Evolutionary conservation across 2,113 vertebrate genomes (phyloP), one percentile per base, ranked within the genome.

Genomic region (Murina feae): DNA sequence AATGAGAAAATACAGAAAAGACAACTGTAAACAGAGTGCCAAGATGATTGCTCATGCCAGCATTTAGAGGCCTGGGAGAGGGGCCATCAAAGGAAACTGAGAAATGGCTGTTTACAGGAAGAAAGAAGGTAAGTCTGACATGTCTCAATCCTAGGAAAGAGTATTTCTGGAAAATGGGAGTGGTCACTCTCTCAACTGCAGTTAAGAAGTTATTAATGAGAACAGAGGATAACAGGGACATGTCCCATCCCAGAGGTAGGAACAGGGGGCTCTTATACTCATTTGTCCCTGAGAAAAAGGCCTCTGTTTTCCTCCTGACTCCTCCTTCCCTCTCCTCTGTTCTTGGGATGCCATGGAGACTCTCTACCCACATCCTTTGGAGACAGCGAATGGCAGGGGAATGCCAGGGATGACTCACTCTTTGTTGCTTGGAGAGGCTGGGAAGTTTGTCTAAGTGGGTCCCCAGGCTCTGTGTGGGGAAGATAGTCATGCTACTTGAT

Each of bases 391-490:
- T 91, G 82, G 74, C 89, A 91, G 69, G 94, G 93, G 95, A 96
- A n/a, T 89, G 5, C 53, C 30, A 81, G 39, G 25, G 86, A 87
- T 89, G 83, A 93, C 58, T 96, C 74, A 94, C 14, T 53, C 44
- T 85, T 87, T 47, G 32, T 86, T 79, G 47, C 17, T 68, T 55
- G 25, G 75, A 66, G 80, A 91, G 55, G 5, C 1, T 95, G 71
- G 66, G 84, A 42, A 93, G 94, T 39, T 96, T 91, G 92, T 18
- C 78, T 96, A 69, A 86, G 44, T 75, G 82, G n/a, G 75, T 96
- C 89, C 79, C 89, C 53, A 96, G 95, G 65, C 51, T 88, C 83
- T 69, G 9, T 28, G 8, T 74, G 66, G 9, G 20, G 30, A 76
- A 90, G 42, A 84, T 12, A 86, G 7, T 51, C 21, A 49, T 17